Evolutionary conservation across 1,140 invertebrate genomes (phyloP), one percentile per base, ranked within the genome.

Genomic region (Luehdorfia chinensis): DNA sequence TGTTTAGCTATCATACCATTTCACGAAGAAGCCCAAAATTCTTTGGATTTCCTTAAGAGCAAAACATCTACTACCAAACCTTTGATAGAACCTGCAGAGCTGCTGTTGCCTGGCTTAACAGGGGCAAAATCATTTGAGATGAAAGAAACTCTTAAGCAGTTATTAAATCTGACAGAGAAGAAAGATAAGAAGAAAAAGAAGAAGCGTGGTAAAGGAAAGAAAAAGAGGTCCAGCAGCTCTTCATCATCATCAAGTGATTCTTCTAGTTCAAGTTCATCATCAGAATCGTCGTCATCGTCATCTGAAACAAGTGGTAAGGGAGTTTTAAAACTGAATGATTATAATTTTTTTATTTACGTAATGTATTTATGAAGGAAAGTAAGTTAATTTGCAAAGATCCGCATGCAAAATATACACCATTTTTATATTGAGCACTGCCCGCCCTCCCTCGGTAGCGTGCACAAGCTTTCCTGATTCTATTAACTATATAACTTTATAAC

Each of bases 1-100:
- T 96, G 94, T 70, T 78, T 96, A 9, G 89, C 90, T 6, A 91
- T 96, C 11, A 92, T 93, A 57, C 94, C 94, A 0, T 93, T 92
- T 66, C 94, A 96, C 78, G 93, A 95, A 61, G 94, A 96, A 75
- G 95, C 95, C 0, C 91, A 93, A 51, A 93, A 93, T 64, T 94
- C 93, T 0, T 88, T 95, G 43, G 93, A 94, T 39, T 94, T 92
- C 54, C 88, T 94, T 12, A 93, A 93, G 61, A 90, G 89, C 23
- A 93, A 93, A 70, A 89, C 89, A 2, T 86, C 86, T 27, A 84
- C 68, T 6, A 59, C 58, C 1, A 90, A 90, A 56, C 89, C 87
- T 49, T 81, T 91, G 50, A 89, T 91, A 53, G 90, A 91, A 62
- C 88, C 89, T 1, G 75, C 84, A 6, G 90, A 91, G 51, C 68